phyloP scores from a whole-genome alignment of 2,888 invertebrate species.

The Pammene aurita region DNA sequence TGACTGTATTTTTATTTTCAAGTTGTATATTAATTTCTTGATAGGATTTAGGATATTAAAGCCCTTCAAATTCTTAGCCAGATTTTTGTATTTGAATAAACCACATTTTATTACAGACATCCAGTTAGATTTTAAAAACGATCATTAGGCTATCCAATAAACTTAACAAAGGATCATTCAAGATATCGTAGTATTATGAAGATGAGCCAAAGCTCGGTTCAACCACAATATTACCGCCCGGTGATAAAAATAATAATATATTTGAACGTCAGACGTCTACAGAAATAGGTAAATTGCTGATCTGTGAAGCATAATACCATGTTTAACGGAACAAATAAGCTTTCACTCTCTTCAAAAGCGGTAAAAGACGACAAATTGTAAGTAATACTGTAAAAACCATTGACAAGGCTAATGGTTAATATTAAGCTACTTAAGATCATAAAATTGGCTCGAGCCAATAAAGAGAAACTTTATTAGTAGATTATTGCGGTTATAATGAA shows the following conservation, averaged over 20 bases:
- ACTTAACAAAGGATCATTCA: constrained; percentile 28
- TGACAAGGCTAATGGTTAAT: constrained; percentile 54
- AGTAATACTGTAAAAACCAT: constrained; percentile 55
- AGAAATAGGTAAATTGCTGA: constrained; percentile 59
- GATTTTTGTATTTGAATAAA: constrained; percentile 24
- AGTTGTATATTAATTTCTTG: constrained; percentile 9
- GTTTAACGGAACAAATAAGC: constrained; percentile 57
- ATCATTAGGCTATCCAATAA: constrained; percentile 22
- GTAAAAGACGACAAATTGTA: constrained; percentile 54
- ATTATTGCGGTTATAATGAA: constrained; percentile 40
- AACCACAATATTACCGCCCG: constrained; percentile 38
- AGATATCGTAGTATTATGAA: constrained; percentile 34
- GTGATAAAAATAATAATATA: constrained; percentile 50
- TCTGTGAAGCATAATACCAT: constrained; percentile 51
- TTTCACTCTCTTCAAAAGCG: constrained; percentile 63
- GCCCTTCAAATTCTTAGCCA: background rate
- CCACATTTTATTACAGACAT: constrained; percentile 18
- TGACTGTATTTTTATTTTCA: constrained; percentile 2
- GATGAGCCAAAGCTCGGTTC: constrained; percentile 15
- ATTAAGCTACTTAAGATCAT: constrained; percentile 49
- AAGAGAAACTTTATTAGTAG: constrained; percentile 49
- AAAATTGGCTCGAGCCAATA: constrained; percentile 44
- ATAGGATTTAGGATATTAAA: background rate
- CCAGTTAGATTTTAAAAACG: background rate
- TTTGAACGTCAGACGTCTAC: constrained; percentile 51